Evolutionary conservation across 2,888 invertebrate species (phyloP).

Genomic region (Pogonocherus hispidulus): DNA sequence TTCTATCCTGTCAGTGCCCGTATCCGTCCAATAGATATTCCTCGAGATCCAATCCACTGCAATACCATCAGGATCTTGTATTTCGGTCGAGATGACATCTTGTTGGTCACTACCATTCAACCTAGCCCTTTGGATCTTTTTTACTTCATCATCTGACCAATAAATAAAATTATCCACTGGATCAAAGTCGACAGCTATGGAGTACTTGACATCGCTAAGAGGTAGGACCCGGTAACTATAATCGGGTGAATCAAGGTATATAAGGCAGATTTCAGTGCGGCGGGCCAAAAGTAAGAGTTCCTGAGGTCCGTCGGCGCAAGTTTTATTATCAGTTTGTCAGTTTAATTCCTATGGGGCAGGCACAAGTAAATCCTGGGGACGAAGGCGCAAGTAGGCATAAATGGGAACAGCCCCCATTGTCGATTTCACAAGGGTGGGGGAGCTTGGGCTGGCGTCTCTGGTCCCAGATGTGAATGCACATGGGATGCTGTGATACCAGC

Average conservation of each 20-base stretch:
- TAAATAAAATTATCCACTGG: slow-evolving; percentile 86
- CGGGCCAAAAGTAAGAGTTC: slow-evolving; percentile 86
- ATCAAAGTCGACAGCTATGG: slow-evolving; percentile 91
- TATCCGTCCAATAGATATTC: slow-evolving; percentile 93
- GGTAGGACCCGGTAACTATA: slow-evolving; percentile 72
- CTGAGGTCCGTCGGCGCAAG: slow-evolving; percentile 84
- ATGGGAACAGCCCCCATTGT: slow-evolving; percentile 91
- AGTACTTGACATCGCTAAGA: slow-evolving; percentile 83
- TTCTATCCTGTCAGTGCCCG: slow-evolving; percentile 91
- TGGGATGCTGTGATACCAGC: slow-evolving; percentile 69
- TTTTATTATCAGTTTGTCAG: slow-evolving; percentile 71
- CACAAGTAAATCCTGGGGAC: slow-evolving; percentile 80
- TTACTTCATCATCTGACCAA: slow-evolving; percentile 90
- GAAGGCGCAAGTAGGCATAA: slow-evolving; percentile 84
- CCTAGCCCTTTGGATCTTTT: slow-evolving; percentile 82
- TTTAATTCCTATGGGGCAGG: slow-evolving; percentile 87
- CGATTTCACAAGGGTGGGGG: slow-evolving; percentile 78
- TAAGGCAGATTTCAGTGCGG: slow-evolving; percentile 83
- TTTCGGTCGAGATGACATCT: slow-evolving; percentile 75
- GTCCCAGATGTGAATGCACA: slow-evolving; percentile 89
- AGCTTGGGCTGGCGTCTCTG: slow-evolving; percentile 74
- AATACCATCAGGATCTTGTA: slow-evolving; percentile 88
- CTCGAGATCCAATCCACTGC: slow-evolving; percentile 90
- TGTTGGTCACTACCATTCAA: slow-evolving; percentile 77
- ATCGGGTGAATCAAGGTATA: slow-evolving; percentile 91